Percentiles rank a stretch among this genome's conserved stretches.
Evolutionary conservation across 1,140 invertebrate species (phyloP).

Genomic region (Rhagoletis zephyria): DNA sequence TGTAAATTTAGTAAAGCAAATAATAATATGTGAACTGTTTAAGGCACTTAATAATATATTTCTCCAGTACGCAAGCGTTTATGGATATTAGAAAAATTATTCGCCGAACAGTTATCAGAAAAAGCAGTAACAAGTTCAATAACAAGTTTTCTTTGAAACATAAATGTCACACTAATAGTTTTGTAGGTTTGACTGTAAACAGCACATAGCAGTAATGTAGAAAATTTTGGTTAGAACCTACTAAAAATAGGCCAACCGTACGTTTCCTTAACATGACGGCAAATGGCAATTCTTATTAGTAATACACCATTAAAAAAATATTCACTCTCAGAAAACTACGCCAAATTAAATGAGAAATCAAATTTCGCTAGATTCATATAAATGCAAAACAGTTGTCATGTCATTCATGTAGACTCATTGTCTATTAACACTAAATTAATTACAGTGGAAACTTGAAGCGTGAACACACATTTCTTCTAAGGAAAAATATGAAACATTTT

Average conservation of each 20-base stretch:
- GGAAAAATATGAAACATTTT: no score
- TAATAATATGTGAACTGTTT: no score
- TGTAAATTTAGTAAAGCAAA: constrained; percentile 31
- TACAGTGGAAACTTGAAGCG: no score
- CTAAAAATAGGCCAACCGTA: not conserved
- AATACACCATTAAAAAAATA: not conserved
- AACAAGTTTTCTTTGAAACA: no score
- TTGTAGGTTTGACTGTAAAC: constrained; percentile 12
- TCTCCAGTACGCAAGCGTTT: not conserved
- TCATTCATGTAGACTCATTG: no score
- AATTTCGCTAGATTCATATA: no score
- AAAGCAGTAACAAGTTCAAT: not conserved
- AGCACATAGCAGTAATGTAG: not conserved
- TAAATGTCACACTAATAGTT: constrained; percentile 6
- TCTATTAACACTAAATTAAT: no score
- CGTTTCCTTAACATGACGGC: not conserved
- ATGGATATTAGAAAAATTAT: constrained; percentile 10
- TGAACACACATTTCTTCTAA: no score
- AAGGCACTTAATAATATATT: not conserved
- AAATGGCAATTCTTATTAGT: not conserved
- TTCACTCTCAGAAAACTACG: no score
- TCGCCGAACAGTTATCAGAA: not conserved
- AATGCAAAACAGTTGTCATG: no score
- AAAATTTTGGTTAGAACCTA: not conserved
- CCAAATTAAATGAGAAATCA: no score